These are phyloP conservation scores for Acanthopagrus latus DNA, from an alignment of 2,797 vertebrate species.

Conservation along the genomic window DNA sequence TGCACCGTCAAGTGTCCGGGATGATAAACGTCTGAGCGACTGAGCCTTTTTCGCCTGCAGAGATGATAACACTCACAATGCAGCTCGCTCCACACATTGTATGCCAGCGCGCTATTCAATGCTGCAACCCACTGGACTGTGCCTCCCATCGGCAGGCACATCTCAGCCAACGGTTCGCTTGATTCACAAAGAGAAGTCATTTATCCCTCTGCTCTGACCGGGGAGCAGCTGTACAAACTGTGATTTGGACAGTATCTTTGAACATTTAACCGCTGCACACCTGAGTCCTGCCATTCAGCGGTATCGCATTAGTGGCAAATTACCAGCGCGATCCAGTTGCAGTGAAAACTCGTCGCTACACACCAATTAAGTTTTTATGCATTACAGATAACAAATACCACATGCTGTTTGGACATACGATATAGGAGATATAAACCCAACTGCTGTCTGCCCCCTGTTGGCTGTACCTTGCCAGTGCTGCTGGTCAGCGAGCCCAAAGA, in stretches of 20 bases:
- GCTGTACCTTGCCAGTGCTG: conserved; percentile 92
- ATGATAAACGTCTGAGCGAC: conserved; percentile 52
- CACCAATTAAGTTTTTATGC: conserved; percentile 35
- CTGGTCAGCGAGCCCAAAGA: conserved; percentile 92
- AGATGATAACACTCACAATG: conserved; percentile 46
- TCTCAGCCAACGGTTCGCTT: conserved; percentile 42
- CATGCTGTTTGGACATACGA: background rate
- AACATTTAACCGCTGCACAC: conserved; percentile 65
- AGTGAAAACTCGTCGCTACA: conserved; percentile 40
- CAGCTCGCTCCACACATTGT: conserved; percentile 19
- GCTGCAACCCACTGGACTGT: conserved; percentile 44
- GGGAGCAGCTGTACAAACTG: conserved; percentile 74
- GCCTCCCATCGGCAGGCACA: conserved; percentile 34
- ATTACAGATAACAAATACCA: conserved; percentile 18
- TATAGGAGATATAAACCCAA: conserved; percentile 15
- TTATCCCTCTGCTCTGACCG: conserved; percentile 40
- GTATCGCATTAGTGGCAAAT: conserved; percentile 52
- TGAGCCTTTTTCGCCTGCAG: conserved; percentile 40
- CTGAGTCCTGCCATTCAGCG: conserved; percentile 66
- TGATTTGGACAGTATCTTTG: conserved; percentile 64
- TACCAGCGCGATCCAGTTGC: conserved; percentile 49
- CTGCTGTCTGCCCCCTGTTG: conserved; percentile 73
- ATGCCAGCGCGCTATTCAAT: conserved; percentile 40
- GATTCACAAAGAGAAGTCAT: conserved; percentile 62
- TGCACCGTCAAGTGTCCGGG: conserved; percentile 40